Conservation (phyloP, 2,888 invertebrate genomes). For the Lycia hirtaria region DNA sequence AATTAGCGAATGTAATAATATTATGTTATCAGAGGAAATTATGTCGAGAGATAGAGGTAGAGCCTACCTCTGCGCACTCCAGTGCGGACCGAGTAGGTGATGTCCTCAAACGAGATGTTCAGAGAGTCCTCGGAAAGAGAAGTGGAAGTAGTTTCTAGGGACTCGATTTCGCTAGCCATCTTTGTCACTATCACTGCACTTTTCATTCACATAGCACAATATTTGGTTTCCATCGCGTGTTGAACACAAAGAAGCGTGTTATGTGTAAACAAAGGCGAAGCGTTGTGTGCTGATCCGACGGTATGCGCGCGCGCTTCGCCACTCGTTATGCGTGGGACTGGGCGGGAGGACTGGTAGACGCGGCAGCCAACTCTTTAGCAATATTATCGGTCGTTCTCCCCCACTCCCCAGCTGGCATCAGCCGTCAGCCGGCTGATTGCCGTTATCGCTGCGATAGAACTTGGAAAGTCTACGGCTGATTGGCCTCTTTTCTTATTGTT, state of each 20-base stretch:
- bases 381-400: constrained; percentile 75
- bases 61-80: constrained; percentile 83
- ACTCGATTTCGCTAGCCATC: constrained; percentile 74
- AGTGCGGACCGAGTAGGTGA: constrained; percentile 87
- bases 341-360: constrained; percentile 34
- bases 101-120: constrained; percentile 88
- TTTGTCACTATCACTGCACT: constrained; percentile 56
- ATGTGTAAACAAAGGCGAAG: constrained; percentile 72
- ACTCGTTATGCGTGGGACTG: constrained; percentile 45
- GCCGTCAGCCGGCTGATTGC: constrained; percentile 51
- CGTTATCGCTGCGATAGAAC: constrained; percentile 43
- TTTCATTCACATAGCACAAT: constrained; percentile 49
- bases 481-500: background rate
- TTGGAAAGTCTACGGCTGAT: constrained; percentile 19
- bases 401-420: constrained; percentile 57
- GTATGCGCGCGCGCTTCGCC: constrained; percentile 15
- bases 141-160: constrained; percentile 73
- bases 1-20: constrained; percentile 31
- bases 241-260: constrained; percentile 67
- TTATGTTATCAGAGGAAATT: constrained; percentile 26
- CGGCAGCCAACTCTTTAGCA: constrained; percentile 33
- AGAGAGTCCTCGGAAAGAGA: constrained; percentile 77
- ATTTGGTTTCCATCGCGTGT: constrained; percentile 61
- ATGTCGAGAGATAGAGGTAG: constrained; percentile 25
- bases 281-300: background rate